Conservation (phyloP, 2,113 vertebrate genomes). For the Oxyura jamaicensis region DNA sequence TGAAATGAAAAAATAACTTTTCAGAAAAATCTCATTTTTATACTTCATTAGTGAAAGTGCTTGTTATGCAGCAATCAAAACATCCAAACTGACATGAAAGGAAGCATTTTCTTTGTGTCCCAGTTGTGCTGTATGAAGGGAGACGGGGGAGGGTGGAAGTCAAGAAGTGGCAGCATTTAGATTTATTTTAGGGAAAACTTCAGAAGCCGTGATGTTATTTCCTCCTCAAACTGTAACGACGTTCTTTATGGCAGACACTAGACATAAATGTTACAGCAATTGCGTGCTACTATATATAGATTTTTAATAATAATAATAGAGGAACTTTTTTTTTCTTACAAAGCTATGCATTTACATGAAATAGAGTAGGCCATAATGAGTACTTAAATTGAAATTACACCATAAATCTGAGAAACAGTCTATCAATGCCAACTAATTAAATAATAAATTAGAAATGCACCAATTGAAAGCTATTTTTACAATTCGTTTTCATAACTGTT, state of each 20-base stretch:
- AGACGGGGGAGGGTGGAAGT: neutral
- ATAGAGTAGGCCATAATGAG: neutral
- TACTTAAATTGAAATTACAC: neutral
- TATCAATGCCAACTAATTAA: neutral
- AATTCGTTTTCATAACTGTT: neutral
- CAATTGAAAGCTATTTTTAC: neutral
- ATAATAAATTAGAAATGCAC: neutral
- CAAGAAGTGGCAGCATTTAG: neutral
- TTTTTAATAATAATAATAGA: neutral
- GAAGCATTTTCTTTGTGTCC: slow-evolving; percentile 15
- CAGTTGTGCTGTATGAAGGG: neutral
- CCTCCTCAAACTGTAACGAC: neutral
- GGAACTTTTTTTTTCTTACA: neutral
- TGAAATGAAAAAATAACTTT: neutral
- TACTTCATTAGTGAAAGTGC: neutral
- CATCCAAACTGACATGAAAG: neutral
- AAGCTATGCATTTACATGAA: neutral
- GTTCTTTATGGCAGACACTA: neutral
- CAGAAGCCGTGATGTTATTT: neutral
- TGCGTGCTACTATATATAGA: neutral
- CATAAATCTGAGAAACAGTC: neutral
- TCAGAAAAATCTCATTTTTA: neutral
- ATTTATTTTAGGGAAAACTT: neutral
- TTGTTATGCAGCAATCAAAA: neutral
- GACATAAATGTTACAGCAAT: neutral